Percentiles rank a stretch among this genome's conserved stretches.
Conservation (phyloP, 2,113 vertebrate genomes). For the Capricornis sumatraensis region DNA sequence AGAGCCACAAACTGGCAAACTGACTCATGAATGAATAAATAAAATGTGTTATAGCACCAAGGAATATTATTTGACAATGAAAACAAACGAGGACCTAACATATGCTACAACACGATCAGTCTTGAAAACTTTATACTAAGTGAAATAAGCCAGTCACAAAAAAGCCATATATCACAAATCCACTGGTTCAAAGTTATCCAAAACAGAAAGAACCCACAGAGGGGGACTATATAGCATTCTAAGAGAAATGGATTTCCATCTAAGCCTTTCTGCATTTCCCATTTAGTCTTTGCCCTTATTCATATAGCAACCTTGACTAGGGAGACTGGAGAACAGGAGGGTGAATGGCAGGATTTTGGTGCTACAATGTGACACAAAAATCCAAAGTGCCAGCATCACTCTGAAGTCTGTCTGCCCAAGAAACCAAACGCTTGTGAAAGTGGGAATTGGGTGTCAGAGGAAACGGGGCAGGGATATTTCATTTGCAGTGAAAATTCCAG, state of each 20-base stretch:
- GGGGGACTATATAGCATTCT: neutral
- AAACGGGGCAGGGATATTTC: constrained; percentile 41
- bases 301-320: neutral
- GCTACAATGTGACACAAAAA: neutral
- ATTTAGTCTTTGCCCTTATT: neutral
- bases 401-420: neutral
- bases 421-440: constrained; percentile 34
- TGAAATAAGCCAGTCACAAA: neutral
- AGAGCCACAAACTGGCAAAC: neutral
- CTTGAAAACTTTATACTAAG: neutral
- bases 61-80: neutral
- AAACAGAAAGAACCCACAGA: neutral
- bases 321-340: neutral
- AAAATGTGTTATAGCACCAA: neutral
- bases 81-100: neutral
- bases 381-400: neutral
- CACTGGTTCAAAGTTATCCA: neutral
- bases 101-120: neutral
- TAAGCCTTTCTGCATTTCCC: neutral
- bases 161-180: neutral
- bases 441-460: neutral
- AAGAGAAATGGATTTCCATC: neutral
- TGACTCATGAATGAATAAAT: neutral
- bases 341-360: neutral
- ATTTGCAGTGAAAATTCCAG: constrained; percentile 46